A percentile compares a stretch with the other conserved stretches of the same genome.
Conservation (phyloP, 2,888 invertebrate species). For the Glaucopsyche alexis region DNA sequence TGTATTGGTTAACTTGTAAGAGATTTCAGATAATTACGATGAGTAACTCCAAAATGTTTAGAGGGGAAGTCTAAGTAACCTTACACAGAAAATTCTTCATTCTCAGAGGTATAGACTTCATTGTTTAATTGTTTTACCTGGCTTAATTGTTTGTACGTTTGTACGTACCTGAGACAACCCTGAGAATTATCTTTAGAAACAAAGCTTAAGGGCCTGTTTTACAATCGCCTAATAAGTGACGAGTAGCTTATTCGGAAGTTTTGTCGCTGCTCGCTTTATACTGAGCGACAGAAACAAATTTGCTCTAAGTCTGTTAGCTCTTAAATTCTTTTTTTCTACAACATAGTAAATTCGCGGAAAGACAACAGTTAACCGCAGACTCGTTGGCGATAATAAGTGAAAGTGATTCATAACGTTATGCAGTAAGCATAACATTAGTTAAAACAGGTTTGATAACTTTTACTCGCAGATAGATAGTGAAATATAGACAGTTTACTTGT, state of each 20-base stretch:
- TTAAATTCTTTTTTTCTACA: background rate
- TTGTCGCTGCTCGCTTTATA: no score
- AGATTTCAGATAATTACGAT: no score
- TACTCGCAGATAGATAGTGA: slow-evolving; percentile 30
- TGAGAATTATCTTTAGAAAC: background rate
- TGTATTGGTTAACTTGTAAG: background rate
- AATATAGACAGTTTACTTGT: background rate
- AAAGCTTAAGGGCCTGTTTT: background rate
- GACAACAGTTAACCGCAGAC: background rate
- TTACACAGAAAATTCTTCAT: background rate
- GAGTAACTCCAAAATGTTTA: background rate
- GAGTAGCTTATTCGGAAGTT: no score
- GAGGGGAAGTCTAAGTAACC: background rate
- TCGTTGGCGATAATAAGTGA: slow-evolving; percentile 10
- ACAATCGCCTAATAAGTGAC: no score
- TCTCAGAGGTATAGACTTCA: background rate
- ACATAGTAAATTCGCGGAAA: slow-evolving; percentile 1
- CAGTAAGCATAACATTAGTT: slow-evolving; percentile 19
- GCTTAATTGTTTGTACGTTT: background rate
- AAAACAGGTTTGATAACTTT: slow-evolving; percentile 34
- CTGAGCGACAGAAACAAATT: no score
- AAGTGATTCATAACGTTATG: slow-evolving; percentile 27
- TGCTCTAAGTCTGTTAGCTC: no score
- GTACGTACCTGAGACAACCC: background rate
- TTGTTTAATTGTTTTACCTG: slow-evolving; percentile 8